Evolutionary conservation across 2,113 vertebrate species (phyloP).

Genomic region (Bettongia penicillata): DNA sequence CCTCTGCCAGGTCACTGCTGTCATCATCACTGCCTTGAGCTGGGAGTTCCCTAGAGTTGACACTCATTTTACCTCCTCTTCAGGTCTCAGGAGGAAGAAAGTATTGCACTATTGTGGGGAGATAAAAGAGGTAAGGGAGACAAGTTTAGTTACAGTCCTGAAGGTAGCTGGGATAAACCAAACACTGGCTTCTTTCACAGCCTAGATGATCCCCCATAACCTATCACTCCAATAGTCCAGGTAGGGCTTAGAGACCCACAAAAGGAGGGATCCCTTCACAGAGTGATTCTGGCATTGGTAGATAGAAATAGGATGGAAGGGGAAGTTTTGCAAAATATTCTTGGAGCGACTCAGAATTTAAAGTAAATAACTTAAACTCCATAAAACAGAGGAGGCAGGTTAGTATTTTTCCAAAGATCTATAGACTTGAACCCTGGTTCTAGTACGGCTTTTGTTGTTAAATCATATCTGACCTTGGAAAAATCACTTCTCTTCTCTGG

Average conservation of each 20-base stretch:
- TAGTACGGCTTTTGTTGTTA: not conserved
- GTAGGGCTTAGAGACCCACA: not conserved
- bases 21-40: not conserved
- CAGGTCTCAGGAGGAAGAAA: not conserved
- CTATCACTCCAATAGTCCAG: not conserved
- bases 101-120: not conserved
- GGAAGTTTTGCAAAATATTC: not conserved
- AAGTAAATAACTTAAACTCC: not conserved
- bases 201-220: not conserved
- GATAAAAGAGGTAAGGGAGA: not conserved
- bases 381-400: not conserved
- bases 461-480: not conserved
- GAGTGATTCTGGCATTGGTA: not conserved
- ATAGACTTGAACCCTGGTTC: not conserved
- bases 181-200: not conserved
- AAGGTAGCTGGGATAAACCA: not conserved
- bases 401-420: not conserved
- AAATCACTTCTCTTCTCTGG: not conserved
- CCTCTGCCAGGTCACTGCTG: not conserved
- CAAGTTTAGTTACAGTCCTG: not conserved
- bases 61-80: not conserved
- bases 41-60: not conserved
- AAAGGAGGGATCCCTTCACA: not conserved
- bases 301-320: not conserved
- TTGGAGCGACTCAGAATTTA: not conserved